Conservation (phyloP, 1,140 invertebrate genomes). For the Nasonia vitripennis region DNA sequence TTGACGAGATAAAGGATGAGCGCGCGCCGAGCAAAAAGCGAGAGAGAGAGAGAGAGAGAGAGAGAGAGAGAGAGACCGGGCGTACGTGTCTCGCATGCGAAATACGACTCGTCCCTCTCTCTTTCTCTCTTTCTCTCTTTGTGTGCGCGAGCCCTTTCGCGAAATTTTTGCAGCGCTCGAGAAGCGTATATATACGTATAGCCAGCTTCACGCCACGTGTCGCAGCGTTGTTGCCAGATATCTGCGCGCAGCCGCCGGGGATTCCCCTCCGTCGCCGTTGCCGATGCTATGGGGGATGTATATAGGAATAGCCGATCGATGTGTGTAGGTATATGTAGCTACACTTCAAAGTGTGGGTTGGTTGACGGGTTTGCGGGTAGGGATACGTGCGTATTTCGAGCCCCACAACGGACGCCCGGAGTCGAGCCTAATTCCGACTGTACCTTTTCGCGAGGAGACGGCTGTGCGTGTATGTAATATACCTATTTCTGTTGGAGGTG, state of each 20-base stretch:
- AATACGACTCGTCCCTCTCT: constrained; percentile 15
- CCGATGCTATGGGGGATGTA: constrained; percentile 5
- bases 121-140: neutral
- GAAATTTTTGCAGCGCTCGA: neutral
- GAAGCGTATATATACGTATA: neutral
- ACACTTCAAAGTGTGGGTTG: constrained; percentile 9
- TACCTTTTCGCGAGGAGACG: constrained; percentile 11
- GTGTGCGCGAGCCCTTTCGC: constrained; percentile 32
- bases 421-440: constrained; percentile 39
- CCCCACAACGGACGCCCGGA: neutral
- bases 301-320: neutral
- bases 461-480: neutral
- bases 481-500: neutral
- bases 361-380: neutral
- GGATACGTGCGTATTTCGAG: no score
- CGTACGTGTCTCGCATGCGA: constrained; percentile 21
- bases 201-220: constrained; percentile 40
- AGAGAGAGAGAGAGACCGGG: neutral
- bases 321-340: neutral
- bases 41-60: neutral
- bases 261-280: constrained; percentile 21
- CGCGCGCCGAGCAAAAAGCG: neutral
- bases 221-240: constrained; percentile 38
- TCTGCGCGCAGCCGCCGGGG: neutral
- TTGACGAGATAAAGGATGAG: neutral